Evolutionary conservation across 2,797 vertebrate genomes (phyloP).

Genomic region (Chelon labrosus): DNA sequence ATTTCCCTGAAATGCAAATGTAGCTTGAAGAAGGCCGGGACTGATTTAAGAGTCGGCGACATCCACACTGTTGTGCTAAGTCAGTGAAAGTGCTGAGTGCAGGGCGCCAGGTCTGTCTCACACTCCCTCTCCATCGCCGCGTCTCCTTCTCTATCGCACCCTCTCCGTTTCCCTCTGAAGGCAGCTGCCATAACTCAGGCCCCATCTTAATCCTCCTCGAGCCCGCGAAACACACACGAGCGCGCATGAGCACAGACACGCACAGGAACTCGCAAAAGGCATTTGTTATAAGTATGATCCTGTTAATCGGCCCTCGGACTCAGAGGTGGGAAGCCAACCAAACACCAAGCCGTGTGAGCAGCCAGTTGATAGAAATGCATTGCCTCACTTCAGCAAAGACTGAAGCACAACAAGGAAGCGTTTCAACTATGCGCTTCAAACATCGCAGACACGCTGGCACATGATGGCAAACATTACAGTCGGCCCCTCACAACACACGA

Average conservation of each 20-base stretch:
- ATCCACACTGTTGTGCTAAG: slow-evolving; percentile 71
- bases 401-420: slow-evolving; percentile 7
- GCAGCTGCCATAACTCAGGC: slow-evolving; percentile 73
- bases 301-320: slow-evolving; percentile 40
- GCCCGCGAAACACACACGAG: slow-evolving; percentile 40
- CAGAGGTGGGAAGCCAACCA: slow-evolving; percentile 25
- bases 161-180: slow-evolving; percentile 61
- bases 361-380: slow-evolving; percentile 35
- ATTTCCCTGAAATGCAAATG: slow-evolving; percentile 80
- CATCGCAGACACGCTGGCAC: not conserved
- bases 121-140: slow-evolving; percentile 63
- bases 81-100: slow-evolving; percentile 79
- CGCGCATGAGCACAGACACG: not conserved
- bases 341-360: slow-evolving; percentile 35
- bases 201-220: slow-evolving; percentile 72
- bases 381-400: slow-evolving; percentile 28
- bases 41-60: slow-evolving; percentile 82
- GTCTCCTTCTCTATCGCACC: slow-evolving; percentile 47
- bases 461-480: not conserved
- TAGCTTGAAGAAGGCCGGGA: slow-evolving; percentile 61
- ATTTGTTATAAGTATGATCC: slow-evolving; percentile 37
- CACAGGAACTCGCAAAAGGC: slow-evolving; percentile 42
- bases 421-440: not conserved
- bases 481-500: not conserved
- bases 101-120: slow-evolving; percentile 56